Percentiles rank a stretch among this genome's conserved stretches.
Conservation (phyloP, 2,797 vertebrate species). For the Synanceia verrucosa region DNA sequence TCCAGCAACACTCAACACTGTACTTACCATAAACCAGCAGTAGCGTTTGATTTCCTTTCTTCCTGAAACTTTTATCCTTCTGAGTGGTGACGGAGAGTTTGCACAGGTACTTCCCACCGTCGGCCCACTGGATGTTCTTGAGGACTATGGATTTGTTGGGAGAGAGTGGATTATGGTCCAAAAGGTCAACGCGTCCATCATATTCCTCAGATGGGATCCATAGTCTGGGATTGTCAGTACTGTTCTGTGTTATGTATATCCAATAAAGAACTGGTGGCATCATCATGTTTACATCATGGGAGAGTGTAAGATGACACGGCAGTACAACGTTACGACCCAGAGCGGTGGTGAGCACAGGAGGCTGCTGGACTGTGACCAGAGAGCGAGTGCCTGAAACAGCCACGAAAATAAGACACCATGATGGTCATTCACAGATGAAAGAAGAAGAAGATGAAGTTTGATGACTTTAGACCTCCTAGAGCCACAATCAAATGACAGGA, state of each 20-base stretch:
- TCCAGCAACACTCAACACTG: not conserved
- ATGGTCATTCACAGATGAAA: too few relatives aligned
- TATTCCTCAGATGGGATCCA: not conserved
- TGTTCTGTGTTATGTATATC: not conserved
- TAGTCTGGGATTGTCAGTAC: not conserved
- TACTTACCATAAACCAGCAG: conserved; percentile 66
- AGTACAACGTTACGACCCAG: conserved; percentile 35
- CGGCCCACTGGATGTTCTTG: conserved; percentile 54
- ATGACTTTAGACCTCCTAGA: too few relatives aligned
- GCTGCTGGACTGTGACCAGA: conserved; percentile 48
- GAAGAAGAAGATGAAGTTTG: too few relatives aligned
- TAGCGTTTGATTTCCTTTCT: conserved; percentile 14
- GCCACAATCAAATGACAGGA: too few relatives aligned
- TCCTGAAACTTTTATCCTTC: not conserved
- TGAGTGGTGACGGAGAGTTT: conserved; percentile 49
- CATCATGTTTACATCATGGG: conserved; percentile 3
- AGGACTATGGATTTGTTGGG: conserved; percentile 55
- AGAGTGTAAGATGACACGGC: conserved; percentile 45
- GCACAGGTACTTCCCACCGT: conserved; percentile 61
- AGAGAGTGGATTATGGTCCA: not conserved
- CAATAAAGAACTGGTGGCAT: conserved; percentile 53
- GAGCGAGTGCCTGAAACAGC: conserved; percentile 33
- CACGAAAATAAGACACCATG: not conserved
- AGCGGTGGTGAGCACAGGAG: conserved; percentile 35
- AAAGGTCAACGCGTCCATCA: conserved; percentile 12